Conservation (phyloP, 2,797 vertebrate species). For the Spea hammondii region DNA sequence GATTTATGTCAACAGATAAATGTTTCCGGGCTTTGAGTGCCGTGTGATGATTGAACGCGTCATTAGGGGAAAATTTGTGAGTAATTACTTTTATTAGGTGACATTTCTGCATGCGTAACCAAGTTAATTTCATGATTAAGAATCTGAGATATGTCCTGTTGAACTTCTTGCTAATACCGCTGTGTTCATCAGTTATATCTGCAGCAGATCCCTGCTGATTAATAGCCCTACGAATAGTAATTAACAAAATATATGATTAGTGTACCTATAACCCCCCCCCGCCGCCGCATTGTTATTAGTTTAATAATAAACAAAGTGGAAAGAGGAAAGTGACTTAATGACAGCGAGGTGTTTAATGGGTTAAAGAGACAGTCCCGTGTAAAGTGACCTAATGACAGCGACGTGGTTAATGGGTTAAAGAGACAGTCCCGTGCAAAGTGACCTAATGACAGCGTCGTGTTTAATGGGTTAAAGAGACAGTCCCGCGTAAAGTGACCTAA, state of each 20-base stretch:
- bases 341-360: conserved; percentile 6
- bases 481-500: background rate
- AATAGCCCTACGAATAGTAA: conserved; percentile 30
- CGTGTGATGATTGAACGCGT: conserved; percentile 42
- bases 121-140: conserved; percentile 51
- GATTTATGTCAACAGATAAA: conserved; percentile 51
- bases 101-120: conserved; percentile 53
- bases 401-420: too few relatives aligned
- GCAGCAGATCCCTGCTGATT: conserved; percentile 31
- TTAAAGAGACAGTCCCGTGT: conserved; percentile 2
- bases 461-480: conserved; percentile 5
- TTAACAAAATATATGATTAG: conserved; percentile 21
- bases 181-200: conserved; percentile 34
- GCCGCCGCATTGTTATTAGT: conserved; percentile 1
- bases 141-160: conserved; percentile 43
- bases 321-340: conserved; percentile 3
- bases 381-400: background rate
- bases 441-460: background rate
- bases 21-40: conserved; percentile 44
- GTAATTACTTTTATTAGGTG: conserved; percentile 53
- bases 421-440: too few relatives aligned
- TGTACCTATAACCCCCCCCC: conserved; percentile 8
- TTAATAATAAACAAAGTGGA: background rate
- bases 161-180: conserved; percentile 46
- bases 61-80: conserved; percentile 51